A percentile compares a stretch with the other conserved stretches of the same genome.
Evolutionary conservation across 2,797 vertebrate species (phyloP).

Genomic region (Florisuga fusca): DNA sequence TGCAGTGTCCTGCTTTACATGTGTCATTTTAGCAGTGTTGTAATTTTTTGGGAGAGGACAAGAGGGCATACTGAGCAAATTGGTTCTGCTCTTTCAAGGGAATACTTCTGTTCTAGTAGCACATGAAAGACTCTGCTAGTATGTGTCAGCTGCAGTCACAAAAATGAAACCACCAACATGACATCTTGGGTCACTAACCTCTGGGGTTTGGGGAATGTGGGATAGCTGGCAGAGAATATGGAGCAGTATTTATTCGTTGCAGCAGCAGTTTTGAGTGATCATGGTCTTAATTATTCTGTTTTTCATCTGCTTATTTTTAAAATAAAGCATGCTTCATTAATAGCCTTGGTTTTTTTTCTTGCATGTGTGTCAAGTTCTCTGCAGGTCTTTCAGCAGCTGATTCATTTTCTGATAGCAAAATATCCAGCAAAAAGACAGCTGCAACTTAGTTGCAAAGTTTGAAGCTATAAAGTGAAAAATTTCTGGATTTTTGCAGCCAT

Average conservation of each 20-base stretch:
- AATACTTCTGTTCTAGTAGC: not conserved
- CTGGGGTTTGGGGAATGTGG: not conserved
- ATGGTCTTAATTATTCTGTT: not conserved
- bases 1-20: not conserved
- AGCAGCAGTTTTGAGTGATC: not conserved
- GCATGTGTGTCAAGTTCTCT: not conserved
- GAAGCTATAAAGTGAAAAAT: not conserved
- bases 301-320: not conserved
- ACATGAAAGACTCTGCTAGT: not conserved
- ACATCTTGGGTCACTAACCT: not conserved
- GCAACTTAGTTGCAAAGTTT: not conserved
- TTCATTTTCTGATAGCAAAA: not conserved
- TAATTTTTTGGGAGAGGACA: not conserved
- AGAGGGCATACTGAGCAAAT: not conserved
- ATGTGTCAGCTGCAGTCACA: not conserved
- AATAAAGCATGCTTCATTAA: not conserved
- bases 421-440: not conserved
- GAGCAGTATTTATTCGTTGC: not conserved
- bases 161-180: not conserved
- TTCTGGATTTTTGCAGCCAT: not conserved
- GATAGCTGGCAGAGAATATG: not conserved
- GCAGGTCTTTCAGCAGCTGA: not conserved
- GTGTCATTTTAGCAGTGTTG: not conserved
- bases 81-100: not conserved
- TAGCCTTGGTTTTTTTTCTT: not conserved